Evolutionary conservation across 2,797 vertebrate species (phyloP).

Genomic region (Remorina albescens): DNA sequence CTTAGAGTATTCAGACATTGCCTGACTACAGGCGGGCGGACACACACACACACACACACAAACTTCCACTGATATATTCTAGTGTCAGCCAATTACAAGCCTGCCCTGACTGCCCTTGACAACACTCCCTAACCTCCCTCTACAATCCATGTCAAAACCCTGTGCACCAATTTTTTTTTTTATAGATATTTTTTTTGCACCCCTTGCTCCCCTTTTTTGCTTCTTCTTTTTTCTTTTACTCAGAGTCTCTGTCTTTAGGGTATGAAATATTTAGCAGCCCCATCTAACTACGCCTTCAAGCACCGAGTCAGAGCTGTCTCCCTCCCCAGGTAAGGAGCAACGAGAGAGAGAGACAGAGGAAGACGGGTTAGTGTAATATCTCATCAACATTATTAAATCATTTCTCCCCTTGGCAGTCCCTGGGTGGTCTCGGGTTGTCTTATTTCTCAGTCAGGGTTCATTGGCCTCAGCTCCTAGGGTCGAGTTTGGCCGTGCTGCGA

Average conservation of each 20-base stretch:
- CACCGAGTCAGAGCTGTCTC: slow-evolving; percentile 58
- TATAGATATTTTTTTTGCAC: too few relatives aligned
- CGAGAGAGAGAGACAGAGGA: slow-evolving; percentile 34
- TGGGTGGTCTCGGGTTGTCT: slow-evolving; percentile 73
- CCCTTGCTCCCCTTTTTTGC: slow-evolving; percentile 54
- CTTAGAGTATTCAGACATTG: slow-evolving; percentile 61
- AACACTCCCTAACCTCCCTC: slow-evolving; percentile 72
- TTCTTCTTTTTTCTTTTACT: slow-evolving; percentile 54
- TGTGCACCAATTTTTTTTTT: slow-evolving; percentile 62
- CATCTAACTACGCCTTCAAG: slow-evolving; percentile 78
- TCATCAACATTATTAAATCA: slow-evolving; percentile 85
- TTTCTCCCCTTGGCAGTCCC: slow-evolving; percentile 68
- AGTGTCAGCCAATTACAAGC: slow-evolving; percentile 79
- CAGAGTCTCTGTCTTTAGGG: slow-evolving; percentile 57
- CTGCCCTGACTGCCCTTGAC: slow-evolving; percentile 79
- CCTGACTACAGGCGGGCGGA: slow-evolving; percentile 33
- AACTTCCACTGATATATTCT: slow-evolving; percentile 56
- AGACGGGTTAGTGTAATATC: slow-evolving; percentile 66
- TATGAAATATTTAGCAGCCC: slow-evolving; percentile 84
- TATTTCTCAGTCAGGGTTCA: slow-evolving; percentile 83
- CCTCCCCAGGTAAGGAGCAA: slow-evolving; percentile 61
- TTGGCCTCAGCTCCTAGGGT: slow-evolving; percentile 68
- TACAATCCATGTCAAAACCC: slow-evolving; percentile 74
- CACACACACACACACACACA: slow-evolving; percentile 27
- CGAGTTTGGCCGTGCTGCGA: slow-evolving; percentile 62